Percentiles rank a stretch among this genome's conserved stretches.
phyloP scores from a whole-genome alignment of 2,888 invertebrate genomes.

The Nemoura dubitans region DNA sequence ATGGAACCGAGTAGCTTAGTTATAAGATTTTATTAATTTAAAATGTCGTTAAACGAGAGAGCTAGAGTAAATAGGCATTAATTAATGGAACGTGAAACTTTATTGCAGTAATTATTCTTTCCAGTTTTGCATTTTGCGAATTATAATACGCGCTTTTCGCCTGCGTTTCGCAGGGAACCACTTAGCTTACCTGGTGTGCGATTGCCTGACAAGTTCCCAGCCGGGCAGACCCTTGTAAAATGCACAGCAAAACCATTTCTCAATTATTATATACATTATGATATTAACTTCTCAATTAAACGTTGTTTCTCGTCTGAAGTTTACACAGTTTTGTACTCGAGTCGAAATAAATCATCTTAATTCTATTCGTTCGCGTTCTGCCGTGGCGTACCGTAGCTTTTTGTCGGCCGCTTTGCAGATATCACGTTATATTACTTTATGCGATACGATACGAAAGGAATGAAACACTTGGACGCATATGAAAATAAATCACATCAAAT shows the following conservation, averaged over 20 bases:
- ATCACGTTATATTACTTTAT: constrained; percentile 4
- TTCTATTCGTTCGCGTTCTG: background rate
- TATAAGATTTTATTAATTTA: constrained; percentile 2
- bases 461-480: background rate
- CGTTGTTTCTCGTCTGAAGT: background rate
- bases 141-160: background rate
- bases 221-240: background rate
- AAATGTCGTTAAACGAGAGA: background rate
- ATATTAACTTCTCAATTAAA: constrained; percentile 4
- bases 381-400: background rate
- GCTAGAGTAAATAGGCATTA: constrained; percentile 12
- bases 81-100: constrained; percentile 7
- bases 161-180: background rate
- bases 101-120: constrained; percentile 12
- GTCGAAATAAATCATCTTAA: constrained; percentile 4
- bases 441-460: background rate
- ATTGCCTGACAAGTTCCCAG: background rate
- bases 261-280: background rate
- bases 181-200: background rate
- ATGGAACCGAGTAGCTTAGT: constrained; percentile 12
- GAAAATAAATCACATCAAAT: background rate
- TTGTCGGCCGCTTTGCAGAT: background rate
- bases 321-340: constrained; percentile 7
- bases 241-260: background rate
- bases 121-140: background rate